A percentile compares a stretch with the other conserved stretches of the same genome.
phyloP scores from a whole-genome alignment of 2,888 invertebrate species.

The Limnephilus marmoratus region DNA sequence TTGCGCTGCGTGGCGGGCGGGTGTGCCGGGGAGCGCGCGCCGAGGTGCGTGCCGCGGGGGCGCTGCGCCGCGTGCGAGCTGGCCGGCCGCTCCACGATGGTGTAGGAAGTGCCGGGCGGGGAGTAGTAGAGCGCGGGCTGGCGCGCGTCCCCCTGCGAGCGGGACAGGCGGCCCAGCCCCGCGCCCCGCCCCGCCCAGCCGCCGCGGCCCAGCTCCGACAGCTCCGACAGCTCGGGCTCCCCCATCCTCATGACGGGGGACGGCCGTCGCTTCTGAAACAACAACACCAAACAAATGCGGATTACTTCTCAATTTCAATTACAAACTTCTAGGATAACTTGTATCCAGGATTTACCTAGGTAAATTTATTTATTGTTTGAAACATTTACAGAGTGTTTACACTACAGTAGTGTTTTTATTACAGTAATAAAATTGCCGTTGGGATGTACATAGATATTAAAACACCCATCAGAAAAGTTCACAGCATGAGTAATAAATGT shows the following conservation, averaged over 20 bases:
- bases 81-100: constrained; percentile 89
- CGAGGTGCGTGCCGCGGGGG: constrained; percentile 82
- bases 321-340: not conserved
- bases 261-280: constrained; percentile 65
- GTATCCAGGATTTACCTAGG: no score
- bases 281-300: not conserved
- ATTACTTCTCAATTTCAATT: not conserved
- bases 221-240: constrained; percentile 77
- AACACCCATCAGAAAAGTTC: no score
- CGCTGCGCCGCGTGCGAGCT: constrained; percentile 84
- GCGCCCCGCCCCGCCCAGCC: constrained; percentile 72
- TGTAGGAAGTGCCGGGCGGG: constrained; percentile 92
- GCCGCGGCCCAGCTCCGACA: constrained; percentile 76
- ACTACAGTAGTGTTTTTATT: no score
- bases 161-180: constrained; percentile 77
- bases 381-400: no score
- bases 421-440: no score
- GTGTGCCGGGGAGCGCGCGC: constrained; percentile 80
- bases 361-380: no score
- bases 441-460: no score
- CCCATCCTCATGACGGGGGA: constrained; percentile 79
- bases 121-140: constrained; percentile 85
- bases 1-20: constrained; percentile 81
- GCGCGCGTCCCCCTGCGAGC: constrained; percentile 71
- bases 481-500: no score